phyloP scores from a whole-genome alignment of 2,888 invertebrate genomes.

The Furcula furcula region DNA sequence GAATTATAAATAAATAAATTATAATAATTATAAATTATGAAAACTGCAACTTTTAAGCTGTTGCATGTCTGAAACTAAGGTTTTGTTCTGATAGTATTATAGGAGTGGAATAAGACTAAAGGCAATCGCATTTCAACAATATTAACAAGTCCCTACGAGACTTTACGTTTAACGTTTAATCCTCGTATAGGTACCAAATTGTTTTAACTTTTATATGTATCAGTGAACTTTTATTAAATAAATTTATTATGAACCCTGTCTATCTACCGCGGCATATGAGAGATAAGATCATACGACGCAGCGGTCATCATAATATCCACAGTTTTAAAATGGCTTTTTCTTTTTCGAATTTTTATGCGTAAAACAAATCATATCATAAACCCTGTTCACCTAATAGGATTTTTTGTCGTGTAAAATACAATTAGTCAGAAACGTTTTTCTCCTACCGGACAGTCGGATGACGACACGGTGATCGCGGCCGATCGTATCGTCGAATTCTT shows the following conservation, averaged over 20 bases:
- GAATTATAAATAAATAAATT: no score
- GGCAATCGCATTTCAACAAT: no score
- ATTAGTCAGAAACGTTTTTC: slow-evolving; percentile 25
- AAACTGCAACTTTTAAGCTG: no score
- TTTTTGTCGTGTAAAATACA: slow-evolving; percentile 29
- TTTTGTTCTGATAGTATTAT: no score
- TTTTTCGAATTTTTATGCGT: slow-evolving; percentile 16
- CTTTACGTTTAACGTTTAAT: no score
- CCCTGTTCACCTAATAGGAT: slow-evolving; percentile 66
- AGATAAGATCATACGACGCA: slow-evolving; percentile 5
- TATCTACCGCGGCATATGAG: slow-evolving; percentile 9
- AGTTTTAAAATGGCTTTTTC: slow-evolving; percentile 13
- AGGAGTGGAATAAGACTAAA: no score
- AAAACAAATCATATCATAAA: slow-evolving; percentile 48
- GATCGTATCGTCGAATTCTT: not conserved
- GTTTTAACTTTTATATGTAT: no score
- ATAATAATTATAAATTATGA: no score
- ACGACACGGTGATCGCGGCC: slow-evolving; percentile 6
- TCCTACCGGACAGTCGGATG: slow-evolving; percentile 23
- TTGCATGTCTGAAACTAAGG: no score
- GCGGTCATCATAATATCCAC: slow-evolving; percentile 5
- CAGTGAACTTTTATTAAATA: slow-evolving; percentile 5
- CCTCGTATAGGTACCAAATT: no score
- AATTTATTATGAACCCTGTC: slow-evolving; percentile 11
- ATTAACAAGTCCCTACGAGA: no score